These are phyloP conservation scores for Dendrocopos noguchii DNA, from an alignment of 2,113 vertebrate species.

Conservation along the genomic window DNA sequence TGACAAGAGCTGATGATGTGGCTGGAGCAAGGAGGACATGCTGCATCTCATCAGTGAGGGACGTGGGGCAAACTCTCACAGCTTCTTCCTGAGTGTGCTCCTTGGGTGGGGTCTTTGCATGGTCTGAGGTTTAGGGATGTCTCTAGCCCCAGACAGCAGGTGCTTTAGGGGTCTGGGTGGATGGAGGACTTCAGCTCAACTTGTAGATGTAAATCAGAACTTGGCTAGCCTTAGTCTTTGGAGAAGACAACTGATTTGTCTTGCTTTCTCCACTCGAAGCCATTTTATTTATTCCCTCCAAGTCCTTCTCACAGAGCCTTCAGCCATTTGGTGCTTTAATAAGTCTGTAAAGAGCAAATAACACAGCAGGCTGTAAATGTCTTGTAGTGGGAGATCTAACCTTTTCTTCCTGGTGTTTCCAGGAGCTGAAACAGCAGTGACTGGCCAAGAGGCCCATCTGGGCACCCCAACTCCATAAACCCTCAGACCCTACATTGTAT, in stretches of 20 bases:
- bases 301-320: neutral
- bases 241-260: neutral
- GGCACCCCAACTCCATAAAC: neutral
- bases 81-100: neutral
- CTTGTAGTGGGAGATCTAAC: neutral
- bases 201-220: neutral
- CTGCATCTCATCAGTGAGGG: neutral
- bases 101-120: rapidly evolving
- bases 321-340: neutral
- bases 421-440: rapidly evolving
- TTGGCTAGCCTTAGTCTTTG: neutral
- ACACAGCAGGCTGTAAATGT: neutral
- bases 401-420: neutral
- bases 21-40: neutral
- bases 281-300: neutral
- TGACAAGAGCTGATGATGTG: neutral
- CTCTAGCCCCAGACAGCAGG: rapidly evolving
- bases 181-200: neutral
- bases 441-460: neutral
- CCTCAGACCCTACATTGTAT: too few species aligned
- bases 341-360: constrained; percentile 5
- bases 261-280: neutral
- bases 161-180: neutral
- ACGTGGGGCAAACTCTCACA: rapidly evolving
- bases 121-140: neutral